Percentiles rank a stretch among this genome's conserved stretches.
Evolutionary conservation across 1,140 invertebrate genomes (phyloP).

Genomic region (Maniola jurtina): DNA sequence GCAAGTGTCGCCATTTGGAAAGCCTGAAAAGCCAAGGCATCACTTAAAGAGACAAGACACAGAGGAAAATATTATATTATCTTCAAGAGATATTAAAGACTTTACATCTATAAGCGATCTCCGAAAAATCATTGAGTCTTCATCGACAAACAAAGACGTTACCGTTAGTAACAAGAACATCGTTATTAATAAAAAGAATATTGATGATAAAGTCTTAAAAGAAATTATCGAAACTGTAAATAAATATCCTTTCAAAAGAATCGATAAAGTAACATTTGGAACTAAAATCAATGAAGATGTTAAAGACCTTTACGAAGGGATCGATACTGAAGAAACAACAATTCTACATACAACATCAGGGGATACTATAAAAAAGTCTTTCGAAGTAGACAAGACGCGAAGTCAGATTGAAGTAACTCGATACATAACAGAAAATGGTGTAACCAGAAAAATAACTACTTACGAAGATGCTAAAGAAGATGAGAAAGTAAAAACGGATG

Average conservation of each 20-base stretch:
- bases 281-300: conserved; percentile 73
- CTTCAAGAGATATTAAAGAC: conserved; percentile 72
- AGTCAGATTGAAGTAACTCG: conserved; percentile 76
- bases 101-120: conserved; percentile 73
- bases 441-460: conserved; percentile 74
- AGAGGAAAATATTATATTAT: conserved; percentile 72
- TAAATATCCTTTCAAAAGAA: conserved; percentile 72
- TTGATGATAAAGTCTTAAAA: conserved; percentile 68
- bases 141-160: conserved; percentile 63
- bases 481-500: conserved; percentile 74
- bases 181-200: conserved; percentile 66
- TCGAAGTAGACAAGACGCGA: conserved; percentile 72
- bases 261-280: conserved; percentile 69
- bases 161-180: conserved; percentile 73
- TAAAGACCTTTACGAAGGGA: conserved; percentile 72
- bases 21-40: conserved; percentile 63
- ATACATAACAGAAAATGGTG: conserved; percentile 77
- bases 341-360: conserved; percentile 60
- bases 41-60: conserved; percentile 72
- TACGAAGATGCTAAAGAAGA: conserved; percentile 77
- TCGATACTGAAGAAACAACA: conserved; percentile 66
- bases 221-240: conserved; percentile 74
- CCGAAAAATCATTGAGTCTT: conserved; percentile 67
- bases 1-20: conserved; percentile 68
- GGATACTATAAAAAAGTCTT: conserved; percentile 70